phyloP scores from a whole-genome alignment of 1,140 invertebrate genomes.

The Vollenhovia emeryi region DNA sequence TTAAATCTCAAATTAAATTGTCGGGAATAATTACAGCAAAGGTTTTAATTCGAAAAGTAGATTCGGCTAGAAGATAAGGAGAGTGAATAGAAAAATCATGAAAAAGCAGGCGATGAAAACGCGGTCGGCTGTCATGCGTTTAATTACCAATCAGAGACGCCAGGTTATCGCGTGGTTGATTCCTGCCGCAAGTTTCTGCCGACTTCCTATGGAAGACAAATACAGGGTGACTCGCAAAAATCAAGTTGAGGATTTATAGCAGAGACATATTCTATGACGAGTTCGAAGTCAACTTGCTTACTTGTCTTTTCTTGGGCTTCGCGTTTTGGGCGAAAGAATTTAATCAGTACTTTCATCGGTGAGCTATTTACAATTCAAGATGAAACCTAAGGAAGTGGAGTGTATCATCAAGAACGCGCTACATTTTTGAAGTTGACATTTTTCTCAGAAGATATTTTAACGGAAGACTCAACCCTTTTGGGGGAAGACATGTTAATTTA shows the following conservation, averaged over 20 bases:
- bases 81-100: slow-evolving; percentile 53
- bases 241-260: not conserved
- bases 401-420: not conserved
- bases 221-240: slow-evolving; percentile 43
- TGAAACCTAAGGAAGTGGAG: not conserved
- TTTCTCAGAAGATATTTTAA: not conserved
- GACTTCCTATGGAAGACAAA: slow-evolving; percentile 59
- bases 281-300: not conserved
- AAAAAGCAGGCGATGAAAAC: slow-evolving; percentile 58
- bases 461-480: not conserved
- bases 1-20: slow-evolving; percentile 42
- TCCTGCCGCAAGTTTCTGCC: slow-evolving; percentile 30
- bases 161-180: slow-evolving; percentile 72
- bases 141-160: slow-evolving; percentile 77
- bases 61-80: slow-evolving; percentile 38
- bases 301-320: not conserved
- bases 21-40: slow-evolving; percentile 30
- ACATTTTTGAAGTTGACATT: not conserved
- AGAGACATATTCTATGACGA: not conserved
- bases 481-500: not conserved
- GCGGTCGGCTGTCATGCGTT: slow-evolving; percentile 74
- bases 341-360: not conserved
- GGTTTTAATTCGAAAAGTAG: slow-evolving; percentile 26
- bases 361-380: not conserved
- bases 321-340: not conserved